Evolutionary conservation across 92 coral and sea anemone species (phyloP).

Genomic region (Paragorgia papillata): DNA sequence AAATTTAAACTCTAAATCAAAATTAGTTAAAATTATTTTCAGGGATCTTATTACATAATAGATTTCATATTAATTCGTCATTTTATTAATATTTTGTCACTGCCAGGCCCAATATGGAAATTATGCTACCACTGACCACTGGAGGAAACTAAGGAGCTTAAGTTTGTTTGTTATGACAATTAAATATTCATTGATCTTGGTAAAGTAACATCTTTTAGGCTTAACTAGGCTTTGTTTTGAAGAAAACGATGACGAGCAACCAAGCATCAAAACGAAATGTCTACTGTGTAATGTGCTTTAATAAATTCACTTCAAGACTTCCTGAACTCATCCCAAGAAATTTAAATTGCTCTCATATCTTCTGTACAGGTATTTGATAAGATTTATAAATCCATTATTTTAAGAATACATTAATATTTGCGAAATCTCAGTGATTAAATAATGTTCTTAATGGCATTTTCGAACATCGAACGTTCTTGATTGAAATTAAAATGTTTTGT

Average conservation of each 20-base stretch:
- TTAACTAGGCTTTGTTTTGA: constrained; percentile 3
- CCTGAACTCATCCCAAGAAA: constrained; percentile 92
- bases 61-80: too few relatives aligned
- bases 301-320: constrained; percentile 31
- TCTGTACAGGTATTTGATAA: constrained; percentile 74
- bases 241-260: constrained; percentile 16
- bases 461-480: too few relatives aligned
- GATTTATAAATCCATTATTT: neutral
- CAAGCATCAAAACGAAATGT: constrained; percentile 8
- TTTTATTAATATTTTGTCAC: too few relatives aligned
- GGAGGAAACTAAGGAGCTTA: too few relatives aligned
- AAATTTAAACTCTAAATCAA: too few relatives aligned
- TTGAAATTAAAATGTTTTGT: too few relatives aligned
- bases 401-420: neutral
- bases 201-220: constrained; percentile 19
- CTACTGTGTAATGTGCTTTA: constrained; percentile 33
- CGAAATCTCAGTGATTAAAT: too few relatives aligned
- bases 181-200: neutral
- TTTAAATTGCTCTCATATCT: constrained; percentile 86
- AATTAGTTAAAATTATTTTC: too few relatives aligned
- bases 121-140: too few relatives aligned
- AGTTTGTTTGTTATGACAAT: neutral
- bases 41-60: too few relatives aligned
- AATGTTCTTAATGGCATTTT: too few relatives aligned
- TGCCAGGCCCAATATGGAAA: too few relatives aligned